Conservation (phyloP, 2,888 invertebrate genomes). For the Synanthedon myopaeformis region DNA sequence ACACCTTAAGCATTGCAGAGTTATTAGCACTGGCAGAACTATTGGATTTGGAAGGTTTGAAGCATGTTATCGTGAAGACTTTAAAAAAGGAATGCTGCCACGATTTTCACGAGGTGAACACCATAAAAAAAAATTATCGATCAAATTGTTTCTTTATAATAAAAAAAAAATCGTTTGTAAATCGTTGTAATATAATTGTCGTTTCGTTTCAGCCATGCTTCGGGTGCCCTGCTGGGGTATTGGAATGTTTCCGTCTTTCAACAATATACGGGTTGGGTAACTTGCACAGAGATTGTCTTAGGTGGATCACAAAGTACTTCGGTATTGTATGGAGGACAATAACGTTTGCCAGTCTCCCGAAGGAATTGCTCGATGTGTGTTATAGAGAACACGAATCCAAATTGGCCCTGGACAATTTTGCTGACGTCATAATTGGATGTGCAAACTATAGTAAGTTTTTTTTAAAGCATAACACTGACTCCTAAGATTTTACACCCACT, state of each 20-base stretch:
- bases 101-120: slow-evolving; percentile 86
- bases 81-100: slow-evolving; percentile 92
- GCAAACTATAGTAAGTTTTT: slow-evolving; percentile 73
- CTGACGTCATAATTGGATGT: slow-evolving; percentile 87
- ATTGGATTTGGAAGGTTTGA: slow-evolving; percentile 89
- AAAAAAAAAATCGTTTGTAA: not conserved
- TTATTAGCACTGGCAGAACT: slow-evolving; percentile 90
- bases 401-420: slow-evolving; percentile 82
- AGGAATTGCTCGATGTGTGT: slow-evolving; percentile 85
- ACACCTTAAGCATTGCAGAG: slow-evolving; percentile 87
- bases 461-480: no score
- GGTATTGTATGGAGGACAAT: slow-evolving; percentile 90
- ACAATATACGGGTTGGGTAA: slow-evolving; percentile 89
- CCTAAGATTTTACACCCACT: no score
- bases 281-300: slow-evolving; percentile 84
- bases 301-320: slow-evolving; percentile 90
- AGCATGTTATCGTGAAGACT: slow-evolving; percentile 90
- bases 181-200: not conserved
- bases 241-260: slow-evolving; percentile 88
- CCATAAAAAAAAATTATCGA: not conserved
- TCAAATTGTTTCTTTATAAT: not conserved
- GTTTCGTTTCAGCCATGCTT: slow-evolving; percentile 80
- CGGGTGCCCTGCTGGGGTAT: slow-evolving; percentile 86
- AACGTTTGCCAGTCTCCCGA: slow-evolving; percentile 86
- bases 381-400: slow-evolving; percentile 85